A percentile compares a stretch with the other conserved stretches of the same genome.
These are phyloP conservation scores for Oscheius myriophilus DNA, from an alignment of 2,888 invertebrate genomes.

Conservation along the genomic window DNA sequence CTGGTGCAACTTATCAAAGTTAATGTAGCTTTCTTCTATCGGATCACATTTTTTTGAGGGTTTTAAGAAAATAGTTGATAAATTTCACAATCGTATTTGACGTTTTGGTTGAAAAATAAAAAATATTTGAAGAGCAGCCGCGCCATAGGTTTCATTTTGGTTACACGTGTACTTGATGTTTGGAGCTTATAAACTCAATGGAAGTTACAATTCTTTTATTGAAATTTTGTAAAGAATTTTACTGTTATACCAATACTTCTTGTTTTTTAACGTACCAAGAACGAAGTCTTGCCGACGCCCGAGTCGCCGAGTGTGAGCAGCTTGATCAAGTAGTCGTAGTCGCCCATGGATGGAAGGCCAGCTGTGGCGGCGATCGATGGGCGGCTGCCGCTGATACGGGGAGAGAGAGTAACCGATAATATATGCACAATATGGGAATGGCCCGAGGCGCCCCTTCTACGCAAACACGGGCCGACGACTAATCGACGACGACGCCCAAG, in stretches of 20 bases:
- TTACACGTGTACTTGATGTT: no score
- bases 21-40: no score
- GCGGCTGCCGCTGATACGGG: slow-evolving; percentile 1
- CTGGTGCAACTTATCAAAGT: no score
- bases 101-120: no score
- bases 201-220: background rate
- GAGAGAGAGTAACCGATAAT: slow-evolving; percentile 18
- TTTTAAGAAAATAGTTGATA: no score
- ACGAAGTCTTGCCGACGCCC: slow-evolving; percentile 95
- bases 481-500: slow-evolving; percentile 14
- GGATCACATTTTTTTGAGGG: no score
- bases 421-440: slow-evolving; percentile 19
- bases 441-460: background rate
- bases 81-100: no score
- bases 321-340: slow-evolving; percentile 91
- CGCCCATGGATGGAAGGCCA: slow-evolving; percentile 71
- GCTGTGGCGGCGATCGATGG: slow-evolving; percentile 2
- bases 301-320: slow-evolving; percentile 94
- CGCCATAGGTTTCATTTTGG: no score
- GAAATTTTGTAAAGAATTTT: background rate
- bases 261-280: slow-evolving; percentile 72
- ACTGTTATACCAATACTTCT: background rate
- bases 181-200: no score
- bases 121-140: no score
- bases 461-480: slow-evolving; percentile 5